A percentile compares a stretch with the other conserved stretches of the same genome.
Conservation (phyloP, 2,888 invertebrate genomes). For the Eulithis prunata region DNA sequence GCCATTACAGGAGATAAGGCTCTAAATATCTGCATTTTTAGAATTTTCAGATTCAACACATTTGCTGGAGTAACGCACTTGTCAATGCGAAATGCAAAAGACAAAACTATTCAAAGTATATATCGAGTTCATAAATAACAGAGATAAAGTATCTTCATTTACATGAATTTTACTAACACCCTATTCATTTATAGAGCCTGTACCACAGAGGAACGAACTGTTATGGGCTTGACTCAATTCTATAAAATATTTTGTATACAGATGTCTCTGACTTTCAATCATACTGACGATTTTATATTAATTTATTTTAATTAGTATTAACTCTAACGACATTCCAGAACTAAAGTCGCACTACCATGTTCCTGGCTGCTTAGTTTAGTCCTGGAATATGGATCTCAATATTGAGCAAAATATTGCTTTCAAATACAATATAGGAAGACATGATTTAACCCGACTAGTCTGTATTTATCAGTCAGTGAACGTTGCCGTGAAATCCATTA, state of each 20-base stretch:
- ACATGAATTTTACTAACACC: background rate
- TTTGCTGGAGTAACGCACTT: too few species aligned
- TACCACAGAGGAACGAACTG: constrained; percentile 1
- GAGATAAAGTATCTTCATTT: too few species aligned
- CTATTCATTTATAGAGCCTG: background rate
- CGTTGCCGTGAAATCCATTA: background rate
- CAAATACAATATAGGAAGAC: background rate
- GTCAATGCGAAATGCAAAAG: too few species aligned
- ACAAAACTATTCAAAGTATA: too few species aligned
- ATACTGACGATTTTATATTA: background rate
- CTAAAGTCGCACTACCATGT: background rate
- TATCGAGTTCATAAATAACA: too few species aligned
- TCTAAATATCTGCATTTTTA: too few species aligned
- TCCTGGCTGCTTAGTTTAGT: background rate
- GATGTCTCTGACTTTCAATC: background rate
- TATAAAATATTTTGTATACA: background rate
- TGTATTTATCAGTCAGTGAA: too few species aligned
- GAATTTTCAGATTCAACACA: too few species aligned
- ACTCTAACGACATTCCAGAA: background rate
- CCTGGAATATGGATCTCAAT: background rate
- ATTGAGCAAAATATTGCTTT: background rate
- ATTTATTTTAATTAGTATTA: background rate
- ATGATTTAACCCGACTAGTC: too few species aligned
- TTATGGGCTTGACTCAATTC: background rate
- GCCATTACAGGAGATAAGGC: too few species aligned